phyloP scores from a whole-genome alignment of 2,113 vertebrate species.

The Phalacrocorax pelagicus region DNA sequence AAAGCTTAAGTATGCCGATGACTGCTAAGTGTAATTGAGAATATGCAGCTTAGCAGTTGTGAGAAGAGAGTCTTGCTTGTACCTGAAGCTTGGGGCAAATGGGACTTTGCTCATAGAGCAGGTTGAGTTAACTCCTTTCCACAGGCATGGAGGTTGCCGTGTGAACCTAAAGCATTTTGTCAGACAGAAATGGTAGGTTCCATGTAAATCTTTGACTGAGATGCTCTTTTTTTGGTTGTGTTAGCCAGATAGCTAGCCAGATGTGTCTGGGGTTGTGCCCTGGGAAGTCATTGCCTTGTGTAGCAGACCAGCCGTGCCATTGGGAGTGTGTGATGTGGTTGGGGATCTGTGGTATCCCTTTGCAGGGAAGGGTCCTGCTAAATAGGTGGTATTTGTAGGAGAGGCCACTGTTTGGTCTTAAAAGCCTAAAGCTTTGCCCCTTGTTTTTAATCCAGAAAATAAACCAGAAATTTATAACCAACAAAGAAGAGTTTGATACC shows the following conservation, averaged over 20 bases:
- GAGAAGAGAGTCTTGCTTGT: background rate
- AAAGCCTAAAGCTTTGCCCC: background rate
- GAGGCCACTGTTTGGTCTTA: background rate
- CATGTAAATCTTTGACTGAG: background rate
- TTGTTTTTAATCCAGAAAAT: slow-evolving; percentile 81
- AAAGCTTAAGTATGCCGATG: background rate
- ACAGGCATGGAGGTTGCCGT: background rate
- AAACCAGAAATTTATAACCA: slow-evolving; percentile 93
- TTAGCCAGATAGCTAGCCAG: background rate
- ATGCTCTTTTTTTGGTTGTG: background rate
- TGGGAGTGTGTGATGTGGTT: background rate
- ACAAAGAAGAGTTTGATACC: slow-evolving; percentile 85
- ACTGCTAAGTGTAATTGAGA: background rate
- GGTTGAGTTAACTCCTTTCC: background rate
- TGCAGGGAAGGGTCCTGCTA: background rate
- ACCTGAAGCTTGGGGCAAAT: background rate
- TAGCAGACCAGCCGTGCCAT: rapidly evolving
- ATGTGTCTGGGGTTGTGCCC: background rate
- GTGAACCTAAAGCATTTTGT: background rate
- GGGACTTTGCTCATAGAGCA: background rate
- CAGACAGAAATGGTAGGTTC: background rate
- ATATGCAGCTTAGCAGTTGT: background rate
- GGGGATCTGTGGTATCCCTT: background rate
- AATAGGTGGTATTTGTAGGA: background rate
- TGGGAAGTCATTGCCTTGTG: rapidly evolving